A percentile compares a stretch with the other conserved stretches of the same genome.
These are phyloP conservation scores for Cecidostiba fungosa DNA, from an alignment of 2,888 invertebrate species.

Conservation along the genomic window DNA sequence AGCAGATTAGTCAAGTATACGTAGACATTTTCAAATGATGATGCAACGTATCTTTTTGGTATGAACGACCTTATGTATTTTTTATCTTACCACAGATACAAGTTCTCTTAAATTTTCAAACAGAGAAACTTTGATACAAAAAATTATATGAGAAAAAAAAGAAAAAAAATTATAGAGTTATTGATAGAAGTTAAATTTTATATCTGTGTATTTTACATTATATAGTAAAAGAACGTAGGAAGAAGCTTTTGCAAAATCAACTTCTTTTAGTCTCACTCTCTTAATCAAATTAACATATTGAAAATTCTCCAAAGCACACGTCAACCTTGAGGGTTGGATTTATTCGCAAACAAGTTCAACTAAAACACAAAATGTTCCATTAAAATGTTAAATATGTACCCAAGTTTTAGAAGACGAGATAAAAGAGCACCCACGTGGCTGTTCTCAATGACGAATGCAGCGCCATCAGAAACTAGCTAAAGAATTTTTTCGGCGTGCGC, in stretches of 20 bases:
- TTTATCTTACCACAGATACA: not conserved
- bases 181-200: too few species aligned
- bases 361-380: not conserved
- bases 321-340: not conserved
- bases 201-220: too few species aligned
- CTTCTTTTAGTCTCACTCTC: not conserved
- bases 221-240: not conserved
- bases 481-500: not conserved
- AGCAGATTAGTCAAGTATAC: constrained; percentile 7
- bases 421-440: not conserved
- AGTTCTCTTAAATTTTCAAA: too few species aligned
- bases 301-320: not conserved
- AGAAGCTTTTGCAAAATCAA: not conserved
- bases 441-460: not conserved
- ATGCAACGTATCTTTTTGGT: not conserved
- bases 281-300: not conserved
- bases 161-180: too few species aligned
- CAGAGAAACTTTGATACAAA: too few species aligned
- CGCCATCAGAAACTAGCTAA: not conserved
- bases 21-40: not conserved
- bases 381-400: not conserved
- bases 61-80: not conserved
- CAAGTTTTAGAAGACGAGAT: not conserved
- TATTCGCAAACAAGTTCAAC: not conserved
- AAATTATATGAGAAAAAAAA: too few species aligned